Base-by-base conservation (phyloP, 2,113 vertebrate species). In the Glareola pratincola region DNA sequence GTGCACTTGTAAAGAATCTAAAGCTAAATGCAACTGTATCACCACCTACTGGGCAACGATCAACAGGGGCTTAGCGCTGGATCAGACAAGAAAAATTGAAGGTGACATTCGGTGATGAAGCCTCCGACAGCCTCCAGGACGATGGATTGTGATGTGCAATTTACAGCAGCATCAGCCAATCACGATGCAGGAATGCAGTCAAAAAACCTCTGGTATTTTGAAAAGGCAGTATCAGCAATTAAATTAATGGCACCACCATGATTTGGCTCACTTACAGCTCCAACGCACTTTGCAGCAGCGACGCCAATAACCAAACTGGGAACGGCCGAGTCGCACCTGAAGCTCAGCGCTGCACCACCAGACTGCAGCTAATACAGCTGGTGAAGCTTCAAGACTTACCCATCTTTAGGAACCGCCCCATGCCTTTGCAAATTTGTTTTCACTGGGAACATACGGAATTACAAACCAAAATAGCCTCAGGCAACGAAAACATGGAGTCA, bases 181-280 rank as follows among this genome's bases (percentile, higher is more conserved):
- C 36, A 6, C 6, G 53, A 43, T 4, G 10, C 0, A 15, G 37
- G 5, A 90, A 63, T 2, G 12, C 37, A 39, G 43, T 10, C 7
- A 64, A 81, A 53, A 1, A 2, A 2, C 3, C 3, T 22, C n/a
- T 1, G 14, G 0, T 76, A 29, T 20, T 83, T 36, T 32, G n/a
- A 50, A 59, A 73, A 54, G 66, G 34, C 26, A 53, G 0, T 24
- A 63, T 19, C 27, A 60, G 53, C 30, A 94, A n/a, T 26, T 12
- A 62, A 41, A 51, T 59, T 45, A 87, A 16, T 9, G 37, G 43
- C 56, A 67, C n/a, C 20, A 37, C 63, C 22, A 4, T 27, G 8
- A 16, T 23, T 50, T 63, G 51, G 56, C 26, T 88, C n/a, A 2
- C 50, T 37, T 9, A 11, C 36, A 77, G 39, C 29, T 76, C 20